Evolutionary conservation across 2,888 invertebrate species (phyloP), one percentile per base, ranked within the genome.

Genomic region (Philereme transversata): DNA sequence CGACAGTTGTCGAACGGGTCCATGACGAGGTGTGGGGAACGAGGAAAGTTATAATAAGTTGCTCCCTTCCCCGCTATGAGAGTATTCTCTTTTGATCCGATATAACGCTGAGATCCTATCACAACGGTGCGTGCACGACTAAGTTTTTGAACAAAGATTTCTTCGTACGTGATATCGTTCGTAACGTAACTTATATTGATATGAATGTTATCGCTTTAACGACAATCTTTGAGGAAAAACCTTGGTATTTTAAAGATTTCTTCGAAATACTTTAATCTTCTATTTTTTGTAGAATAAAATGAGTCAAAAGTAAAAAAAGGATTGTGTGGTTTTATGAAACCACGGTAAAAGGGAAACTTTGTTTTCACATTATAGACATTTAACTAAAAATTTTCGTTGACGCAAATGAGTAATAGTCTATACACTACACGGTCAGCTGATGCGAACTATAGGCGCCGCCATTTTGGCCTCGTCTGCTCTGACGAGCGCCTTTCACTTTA

Each of bases 21-120:
- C 73, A 78, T 78, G 79, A 74, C 82, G 84, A 87, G 84, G 87
- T 86, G 84, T 81, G 83, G 82, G 79, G 83, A 86, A 88, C 81
- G 87, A 85, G 83, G 81, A 79, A 89, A 90, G 85, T 90, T 90
- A 86, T 89, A 88, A 88, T 89, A 88, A 89, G 81, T 89, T 85
- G 69, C 83, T 79, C 80, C 70, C 74, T 71, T 79, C 81, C 83
- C 79, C 75, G 71, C 72, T 73, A 74, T 71, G 74, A 76, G 76
- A 78, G 76, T 75, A 81, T 83, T 86, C 81, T 86, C 83, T 85
- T 82, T 78, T 81, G 82, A 83, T 82, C 79, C 77, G 72, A 78
- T 82, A 77, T 80, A 74, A 82, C 76, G 70, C 65, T 67, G 61
- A 67, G 70, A 73, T 76, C 74, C 75, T 73, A 71, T 70, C 66